Evolutionary conservation across 2,113 vertebrate species (phyloP).

Genomic region (Pangasianodon gigas): DNA sequence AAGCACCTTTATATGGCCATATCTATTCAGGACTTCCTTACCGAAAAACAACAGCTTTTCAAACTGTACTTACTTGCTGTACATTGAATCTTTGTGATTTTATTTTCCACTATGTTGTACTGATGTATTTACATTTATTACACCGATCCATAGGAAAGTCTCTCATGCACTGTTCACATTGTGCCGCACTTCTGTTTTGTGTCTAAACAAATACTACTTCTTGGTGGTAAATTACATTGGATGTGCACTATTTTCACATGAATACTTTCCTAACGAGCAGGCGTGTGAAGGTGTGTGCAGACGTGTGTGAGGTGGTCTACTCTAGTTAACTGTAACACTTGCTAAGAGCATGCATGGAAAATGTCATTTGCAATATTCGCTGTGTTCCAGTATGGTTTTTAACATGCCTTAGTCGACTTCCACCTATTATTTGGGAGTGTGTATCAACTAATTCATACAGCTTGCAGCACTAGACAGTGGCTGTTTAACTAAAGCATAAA

Average conservation of each 20-base stretch:
- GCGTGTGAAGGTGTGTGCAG: conserved; percentile 28
- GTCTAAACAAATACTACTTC: conserved; percentile 52
- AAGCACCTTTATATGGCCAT: neutral
- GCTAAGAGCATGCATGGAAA: conserved; percentile 20
- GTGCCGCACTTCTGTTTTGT: conserved; percentile 46
- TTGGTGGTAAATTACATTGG: conserved; percentile 60
- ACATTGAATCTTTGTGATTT: conserved; percentile 13
- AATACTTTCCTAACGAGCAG: conserved; percentile 52
- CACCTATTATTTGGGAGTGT: neutral
- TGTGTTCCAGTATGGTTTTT: conserved; percentile 9
- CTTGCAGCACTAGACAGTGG: neutral
- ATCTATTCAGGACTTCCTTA: neutral
- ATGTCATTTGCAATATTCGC: conserved; percentile 15
- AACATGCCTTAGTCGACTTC: conserved; percentile 11
- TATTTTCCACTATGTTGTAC: conserved; percentile 27
- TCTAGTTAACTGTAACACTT: conserved; percentile 5
- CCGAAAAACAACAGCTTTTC: neutral
- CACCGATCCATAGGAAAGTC: conserved; percentile 5
- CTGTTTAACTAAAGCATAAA: neutral
- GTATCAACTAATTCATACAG: neutral
- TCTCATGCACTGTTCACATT: conserved; percentile 10
- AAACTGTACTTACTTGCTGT: conserved; percentile 28
- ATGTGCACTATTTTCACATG: conserved; percentile 68
- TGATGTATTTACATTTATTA: conserved; percentile 16
- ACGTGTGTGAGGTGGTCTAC: conserved; percentile 31